phyloP scores from a whole-genome alignment of 2,888 invertebrate genomes.

The Parthenolecanium corni region DNA sequence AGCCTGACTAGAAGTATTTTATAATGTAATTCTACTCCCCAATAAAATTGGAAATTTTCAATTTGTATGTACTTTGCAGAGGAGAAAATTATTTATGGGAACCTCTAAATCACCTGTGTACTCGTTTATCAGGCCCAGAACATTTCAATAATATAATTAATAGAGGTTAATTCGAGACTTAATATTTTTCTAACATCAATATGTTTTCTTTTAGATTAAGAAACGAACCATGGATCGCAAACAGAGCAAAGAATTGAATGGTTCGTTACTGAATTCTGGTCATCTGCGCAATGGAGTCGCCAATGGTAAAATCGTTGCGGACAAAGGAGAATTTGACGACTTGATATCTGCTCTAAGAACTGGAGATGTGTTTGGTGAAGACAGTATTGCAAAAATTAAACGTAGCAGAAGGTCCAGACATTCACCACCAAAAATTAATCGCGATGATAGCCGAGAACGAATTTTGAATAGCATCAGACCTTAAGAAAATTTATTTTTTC shows the following conservation, averaged over 20 bases:
- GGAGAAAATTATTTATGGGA: no score
- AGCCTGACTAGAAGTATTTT: no score
- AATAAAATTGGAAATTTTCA: no score
- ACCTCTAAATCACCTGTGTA: no score
- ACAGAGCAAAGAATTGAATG: constrained; percentile 56
- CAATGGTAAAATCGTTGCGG: constrained; percentile 30
- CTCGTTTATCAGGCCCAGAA: no score
- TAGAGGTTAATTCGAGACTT: no score
- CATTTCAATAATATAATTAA: no score
- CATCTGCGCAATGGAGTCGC: constrained; percentile 24
- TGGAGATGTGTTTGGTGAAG: constrained; percentile 91
- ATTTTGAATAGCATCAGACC: constrained; percentile 32
- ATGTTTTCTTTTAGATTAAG: constrained; percentile 49
- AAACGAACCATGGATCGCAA: constrained; percentile 79
- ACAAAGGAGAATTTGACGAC: constrained; percentile 76
- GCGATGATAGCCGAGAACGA: constrained; percentile 55
- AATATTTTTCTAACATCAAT: no score
- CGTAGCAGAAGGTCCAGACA: constrained; percentile 57
- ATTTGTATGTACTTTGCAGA: no score
- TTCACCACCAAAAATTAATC: constrained; percentile 51
- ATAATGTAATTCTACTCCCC: no score
- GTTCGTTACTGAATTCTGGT: constrained; percentile 22
- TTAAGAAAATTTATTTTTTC: background rate
- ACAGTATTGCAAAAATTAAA: constrained; percentile 77
- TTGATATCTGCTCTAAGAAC: constrained; percentile 86